Evolutionary conservation across 2,797 vertebrate species (phyloP).

Genomic region (Pitangus sulphuratus): DNA sequence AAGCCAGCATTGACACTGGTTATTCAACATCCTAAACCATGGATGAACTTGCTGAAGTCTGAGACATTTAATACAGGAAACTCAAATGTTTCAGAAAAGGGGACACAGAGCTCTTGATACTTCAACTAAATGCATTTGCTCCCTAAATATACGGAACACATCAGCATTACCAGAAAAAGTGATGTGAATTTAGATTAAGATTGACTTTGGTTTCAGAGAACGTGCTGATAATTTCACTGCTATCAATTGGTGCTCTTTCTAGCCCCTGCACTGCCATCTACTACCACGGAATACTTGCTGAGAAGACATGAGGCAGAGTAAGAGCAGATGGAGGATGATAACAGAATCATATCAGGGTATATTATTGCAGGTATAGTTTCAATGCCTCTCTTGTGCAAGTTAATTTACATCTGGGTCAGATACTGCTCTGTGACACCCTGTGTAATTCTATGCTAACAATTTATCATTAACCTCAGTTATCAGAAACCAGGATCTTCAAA

Average conservation of each 20-base stretch:
- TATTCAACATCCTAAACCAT: neutral
- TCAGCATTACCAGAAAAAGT: neutral
- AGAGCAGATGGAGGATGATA: constrained; percentile 29
- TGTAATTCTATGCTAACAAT: neutral
- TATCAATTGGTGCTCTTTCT: neutral
- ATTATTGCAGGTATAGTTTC: constrained; percentile 25
- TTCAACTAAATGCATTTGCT: neutral
- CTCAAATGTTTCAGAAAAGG: neutral
- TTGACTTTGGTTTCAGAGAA: constrained; percentile 21
- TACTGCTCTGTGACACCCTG: neutral
- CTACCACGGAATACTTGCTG: neutral
- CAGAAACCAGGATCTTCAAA: neutral
- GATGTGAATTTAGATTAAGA: constrained; percentile 8
- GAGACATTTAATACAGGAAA: constrained; percentile 34
- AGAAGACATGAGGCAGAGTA: constrained; percentile 21
- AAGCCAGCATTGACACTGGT: neutral
- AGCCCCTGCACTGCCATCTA: neutral
- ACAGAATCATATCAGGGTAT: neutral
- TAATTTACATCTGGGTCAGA: constrained; percentile 32
- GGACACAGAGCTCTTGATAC: neutral
- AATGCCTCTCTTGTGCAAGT: neutral
- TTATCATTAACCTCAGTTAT: neutral
- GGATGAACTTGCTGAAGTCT: neutral
- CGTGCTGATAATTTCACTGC: neutral
- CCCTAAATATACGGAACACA: neutral